Evolutionary conservation across 2,797 vertebrate species (phyloP).

Genomic region (Sebastes matsubarae): DNA sequence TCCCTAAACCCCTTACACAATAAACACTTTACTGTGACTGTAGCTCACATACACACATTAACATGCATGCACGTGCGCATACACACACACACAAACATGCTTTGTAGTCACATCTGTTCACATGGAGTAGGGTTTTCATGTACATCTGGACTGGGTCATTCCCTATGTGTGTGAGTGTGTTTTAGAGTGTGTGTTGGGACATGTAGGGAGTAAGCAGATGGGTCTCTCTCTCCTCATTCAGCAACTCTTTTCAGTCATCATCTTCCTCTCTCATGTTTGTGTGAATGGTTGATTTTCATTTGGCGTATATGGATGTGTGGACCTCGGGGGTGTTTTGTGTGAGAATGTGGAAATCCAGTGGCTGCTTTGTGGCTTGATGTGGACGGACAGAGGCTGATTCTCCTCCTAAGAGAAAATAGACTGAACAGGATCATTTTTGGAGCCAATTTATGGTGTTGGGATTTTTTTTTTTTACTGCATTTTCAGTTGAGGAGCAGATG

Average conservation of each 20-base stretch:
- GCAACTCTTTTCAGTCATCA: slow-evolving; percentile 45
- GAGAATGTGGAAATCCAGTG: not conserved
- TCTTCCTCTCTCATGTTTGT: slow-evolving; percentile 15
- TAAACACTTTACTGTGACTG: slow-evolving; percentile 45
- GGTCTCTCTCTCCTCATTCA: slow-evolving; percentile 43
- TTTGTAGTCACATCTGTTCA: slow-evolving; percentile 68
- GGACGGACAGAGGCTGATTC: not conserved
- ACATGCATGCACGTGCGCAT: not conserved
- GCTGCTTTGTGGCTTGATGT: not conserved
- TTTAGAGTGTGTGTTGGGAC: slow-evolving; percentile 27
- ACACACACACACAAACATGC: not conserved
- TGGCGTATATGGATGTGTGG: not conserved
- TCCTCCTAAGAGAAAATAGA: not conserved
- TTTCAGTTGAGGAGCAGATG: not conserved
- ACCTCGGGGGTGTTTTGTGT: not conserved
- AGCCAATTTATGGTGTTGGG: not conserved
- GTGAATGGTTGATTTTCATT: slow-evolving; percentile 1
- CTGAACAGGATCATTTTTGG: not conserved
- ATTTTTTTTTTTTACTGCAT: not conserved
- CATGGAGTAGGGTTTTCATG: slow-evolving; percentile 49
- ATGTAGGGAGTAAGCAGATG: slow-evolving; percentile 37
- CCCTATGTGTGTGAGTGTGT: slow-evolving; percentile 14
- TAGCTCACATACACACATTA: slow-evolving; percentile 21
- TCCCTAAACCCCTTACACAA: slow-evolving; percentile 61
- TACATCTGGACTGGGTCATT: slow-evolving; percentile 67